phyloP scores from a whole-genome alignment of 1,140 invertebrate genomes.

The Bombus sylvicola region DNA sequence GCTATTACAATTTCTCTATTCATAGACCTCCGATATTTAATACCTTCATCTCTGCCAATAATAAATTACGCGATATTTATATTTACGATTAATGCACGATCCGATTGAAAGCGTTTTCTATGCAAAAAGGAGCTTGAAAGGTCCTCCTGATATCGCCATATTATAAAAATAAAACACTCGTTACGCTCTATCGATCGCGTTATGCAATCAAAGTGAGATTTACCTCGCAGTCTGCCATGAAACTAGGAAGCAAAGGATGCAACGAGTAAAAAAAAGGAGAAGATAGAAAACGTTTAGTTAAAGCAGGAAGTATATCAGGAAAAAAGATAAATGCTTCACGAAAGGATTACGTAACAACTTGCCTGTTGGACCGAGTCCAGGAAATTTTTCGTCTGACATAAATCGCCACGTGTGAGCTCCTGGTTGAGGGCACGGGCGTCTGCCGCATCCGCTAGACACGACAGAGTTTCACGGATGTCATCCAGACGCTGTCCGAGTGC shows the following conservation, averaged over 20 bases:
- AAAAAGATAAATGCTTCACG: neutral
- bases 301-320: neutral
- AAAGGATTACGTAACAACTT: conserved; percentile 54
- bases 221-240: neutral
- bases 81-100: neutral
- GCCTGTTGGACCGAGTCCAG: conserved; percentile 87
- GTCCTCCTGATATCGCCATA: neutral
- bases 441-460: conserved; percentile 88
- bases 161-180: neutral
- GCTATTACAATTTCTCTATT: neutral
- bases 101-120: neutral
- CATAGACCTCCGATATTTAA: neutral
- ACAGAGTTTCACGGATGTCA: conserved; percentile 88
- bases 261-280: too few species aligned
- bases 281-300: neutral
- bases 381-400: conserved; percentile 85
- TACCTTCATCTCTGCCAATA: neutral
- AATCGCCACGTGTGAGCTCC: conserved; percentile 83
- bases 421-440: conserved; percentile 85
- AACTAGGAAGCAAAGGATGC: neutral
- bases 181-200: neutral
- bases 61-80: neutral
- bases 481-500: conserved; percentile 89
- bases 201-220: neutral
- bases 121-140: neutral